phyloP scores from a whole-genome alignment of 1,140 invertebrate genomes.

The Trachymyrmex cornetzi region DNA sequence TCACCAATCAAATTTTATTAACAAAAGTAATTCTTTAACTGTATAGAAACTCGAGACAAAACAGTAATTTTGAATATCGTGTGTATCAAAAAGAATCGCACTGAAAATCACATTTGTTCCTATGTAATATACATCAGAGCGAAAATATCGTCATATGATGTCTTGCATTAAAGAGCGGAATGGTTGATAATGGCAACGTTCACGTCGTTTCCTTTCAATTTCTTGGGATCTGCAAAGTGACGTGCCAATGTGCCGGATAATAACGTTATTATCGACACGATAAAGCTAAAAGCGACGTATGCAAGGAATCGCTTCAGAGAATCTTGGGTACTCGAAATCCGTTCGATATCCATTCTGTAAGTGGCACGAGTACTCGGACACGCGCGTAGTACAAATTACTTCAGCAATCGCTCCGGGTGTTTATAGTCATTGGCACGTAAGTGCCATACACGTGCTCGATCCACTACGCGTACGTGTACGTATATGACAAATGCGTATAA shows the following conservation, averaged over 20 bases:
- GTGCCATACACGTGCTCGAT: constrained; percentile 59
- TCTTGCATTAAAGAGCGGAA: not conserved
- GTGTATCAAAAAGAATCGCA: not conserved
- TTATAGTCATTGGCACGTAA: constrained; percentile 76
- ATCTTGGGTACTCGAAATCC: constrained; percentile 64
- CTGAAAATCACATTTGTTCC: not conserved
- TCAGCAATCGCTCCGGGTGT: constrained; percentile 61
- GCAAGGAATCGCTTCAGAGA: constrained; percentile 46
- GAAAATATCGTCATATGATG: not conserved
- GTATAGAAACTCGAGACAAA: not conserved
- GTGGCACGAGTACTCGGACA: constrained; percentile 67
- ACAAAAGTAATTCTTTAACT: not conserved
- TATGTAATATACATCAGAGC: not conserved
- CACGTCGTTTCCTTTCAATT: constrained; percentile 48
- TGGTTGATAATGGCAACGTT: constrained; percentile 24
- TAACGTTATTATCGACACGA: constrained; percentile 47
- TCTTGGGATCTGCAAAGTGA: constrained; percentile 4
- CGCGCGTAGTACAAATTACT: constrained; percentile 72
- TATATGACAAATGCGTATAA: constrained; percentile 48
- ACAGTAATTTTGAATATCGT: not conserved
- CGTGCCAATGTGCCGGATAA: constrained; percentile 25
- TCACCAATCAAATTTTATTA: constrained; percentile 31
- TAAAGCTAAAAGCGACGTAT: constrained; percentile 20
- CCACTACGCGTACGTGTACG: not conserved
- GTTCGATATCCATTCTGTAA: constrained; percentile 68